phyloP scores from a whole-genome alignment of 2,797 vertebrate genomes.

The Parambassis ranga region DNA sequence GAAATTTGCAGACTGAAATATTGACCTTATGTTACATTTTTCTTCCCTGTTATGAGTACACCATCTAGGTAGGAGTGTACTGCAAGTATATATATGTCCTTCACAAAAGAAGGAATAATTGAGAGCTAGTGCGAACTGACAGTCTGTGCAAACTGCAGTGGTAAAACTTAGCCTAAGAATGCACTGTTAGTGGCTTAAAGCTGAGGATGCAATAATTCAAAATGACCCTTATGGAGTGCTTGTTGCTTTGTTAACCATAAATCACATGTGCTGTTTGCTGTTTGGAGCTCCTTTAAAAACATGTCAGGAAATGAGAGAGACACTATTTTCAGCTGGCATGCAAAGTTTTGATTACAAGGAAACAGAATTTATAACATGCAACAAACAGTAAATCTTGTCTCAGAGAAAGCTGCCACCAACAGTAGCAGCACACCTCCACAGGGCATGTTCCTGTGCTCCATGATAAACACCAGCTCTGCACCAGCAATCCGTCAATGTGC shows the following conservation, averaged over 20 bases:
- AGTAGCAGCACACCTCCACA: not conserved
- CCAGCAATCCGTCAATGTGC: constrained; percentile 6
- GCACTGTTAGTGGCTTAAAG: too few relatives aligned
- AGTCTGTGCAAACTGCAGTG: too few relatives aligned
- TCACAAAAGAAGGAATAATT: too few relatives aligned
- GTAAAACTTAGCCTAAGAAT: too few relatives aligned
- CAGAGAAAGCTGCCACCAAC: not conserved
- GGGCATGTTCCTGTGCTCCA: not conserved
- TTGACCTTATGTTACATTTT: too few relatives aligned
- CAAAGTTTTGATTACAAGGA: not conserved
- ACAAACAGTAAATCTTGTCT: not conserved
- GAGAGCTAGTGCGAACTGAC: too few relatives aligned
- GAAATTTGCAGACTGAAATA: too few relatives aligned
- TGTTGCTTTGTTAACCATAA: not conserved
- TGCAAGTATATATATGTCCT: too few relatives aligned
- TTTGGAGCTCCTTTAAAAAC: not conserved
- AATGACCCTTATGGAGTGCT: not conserved
- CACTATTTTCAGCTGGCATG: not conserved
- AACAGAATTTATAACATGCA: not conserved
- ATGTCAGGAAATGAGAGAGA: not conserved
- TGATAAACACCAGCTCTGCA: not conserved
- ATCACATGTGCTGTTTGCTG: not conserved
- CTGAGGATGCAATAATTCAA: too few relatives aligned
- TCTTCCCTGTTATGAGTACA: too few relatives aligned
- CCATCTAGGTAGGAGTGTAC: too few relatives aligned